These are phyloP conservation scores for Orbicella faveolata DNA, from an alignment of 64 coral and sea anemone genomes.

Conservation along the genomic window DNA sequence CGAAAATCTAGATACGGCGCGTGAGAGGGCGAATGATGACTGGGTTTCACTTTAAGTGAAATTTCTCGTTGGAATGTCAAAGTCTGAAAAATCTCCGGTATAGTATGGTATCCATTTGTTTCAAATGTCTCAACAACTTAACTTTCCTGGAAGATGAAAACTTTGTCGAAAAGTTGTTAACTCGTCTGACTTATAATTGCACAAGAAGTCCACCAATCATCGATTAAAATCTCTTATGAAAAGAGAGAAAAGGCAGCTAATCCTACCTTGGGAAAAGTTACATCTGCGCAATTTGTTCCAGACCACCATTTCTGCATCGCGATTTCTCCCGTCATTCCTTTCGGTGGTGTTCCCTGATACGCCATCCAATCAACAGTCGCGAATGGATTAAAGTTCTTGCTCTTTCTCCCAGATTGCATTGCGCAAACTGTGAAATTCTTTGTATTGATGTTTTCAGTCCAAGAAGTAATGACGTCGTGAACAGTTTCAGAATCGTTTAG, in stretches of 20 bases:
- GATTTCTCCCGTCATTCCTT: conserved; percentile 51
- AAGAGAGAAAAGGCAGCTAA: not conserved
- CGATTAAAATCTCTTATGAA: not conserved
- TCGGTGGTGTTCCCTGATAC: conserved; percentile 39
- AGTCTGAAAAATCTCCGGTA: too few relatives aligned
- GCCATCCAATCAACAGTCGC: conserved; percentile 53
- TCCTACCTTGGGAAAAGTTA: conserved; percentile 39
- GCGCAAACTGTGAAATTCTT: conserved; percentile 54
- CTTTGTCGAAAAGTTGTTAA: too few relatives aligned
- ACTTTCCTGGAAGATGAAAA: too few relatives aligned
- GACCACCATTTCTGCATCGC: conserved; percentile 52
- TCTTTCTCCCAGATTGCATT: conserved; percentile 60
- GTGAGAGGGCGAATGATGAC: too few relatives aligned
- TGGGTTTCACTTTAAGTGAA: too few relatives aligned
- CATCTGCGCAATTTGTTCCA: conserved; percentile 49
- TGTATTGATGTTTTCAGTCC: conserved; percentile 33
- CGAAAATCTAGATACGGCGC: too few relatives aligned
- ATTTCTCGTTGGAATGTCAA: too few relatives aligned
- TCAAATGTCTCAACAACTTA: too few relatives aligned
- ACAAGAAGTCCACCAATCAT: too few relatives aligned
- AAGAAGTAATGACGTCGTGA: conserved; percentile 44
- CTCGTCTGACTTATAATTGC: too few relatives aligned
- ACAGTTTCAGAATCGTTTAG: conserved; percentile 44
- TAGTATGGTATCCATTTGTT: too few relatives aligned
- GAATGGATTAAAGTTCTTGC: conserved; percentile 32